phyloP scores from a whole-genome alignment of 2,113 vertebrate genomes.

The Synchiropus splendidus region DNA sequence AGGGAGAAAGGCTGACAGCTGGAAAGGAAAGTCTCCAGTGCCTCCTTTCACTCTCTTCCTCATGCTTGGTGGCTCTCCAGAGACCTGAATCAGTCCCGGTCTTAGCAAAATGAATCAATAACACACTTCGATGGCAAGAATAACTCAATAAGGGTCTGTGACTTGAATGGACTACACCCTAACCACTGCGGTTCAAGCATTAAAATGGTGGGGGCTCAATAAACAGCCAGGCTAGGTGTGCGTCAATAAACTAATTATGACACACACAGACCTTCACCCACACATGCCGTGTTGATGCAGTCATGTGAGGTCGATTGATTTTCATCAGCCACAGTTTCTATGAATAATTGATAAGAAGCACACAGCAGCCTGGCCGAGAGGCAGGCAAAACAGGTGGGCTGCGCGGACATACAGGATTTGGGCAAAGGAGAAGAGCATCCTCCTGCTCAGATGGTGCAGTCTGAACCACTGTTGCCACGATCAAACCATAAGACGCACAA shows the following conservation, averaged over 20 bases:
- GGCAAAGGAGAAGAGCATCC: neutral
- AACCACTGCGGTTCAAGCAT: neutral
- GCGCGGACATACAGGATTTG: neutral
- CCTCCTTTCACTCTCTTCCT: neutral
- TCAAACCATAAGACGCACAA: too few relatives aligned
- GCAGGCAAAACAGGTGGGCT: slow-evolving; percentile 9
- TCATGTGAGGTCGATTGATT: slow-evolving; percentile 13
- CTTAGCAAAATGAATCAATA: slow-evolving; percentile 43
- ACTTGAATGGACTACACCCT: slow-evolving; percentile 20
- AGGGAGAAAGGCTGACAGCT: neutral
- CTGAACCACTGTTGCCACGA: too few relatives aligned
- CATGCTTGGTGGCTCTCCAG: neutral
- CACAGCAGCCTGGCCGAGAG: neutral
- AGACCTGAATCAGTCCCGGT: slow-evolving; percentile 14
- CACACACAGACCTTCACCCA: neutral
- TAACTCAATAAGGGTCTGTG: slow-evolving; percentile 31
- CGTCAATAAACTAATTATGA: slow-evolving; percentile 37
- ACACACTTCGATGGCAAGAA: slow-evolving; percentile 24
- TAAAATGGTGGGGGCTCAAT: slow-evolving; percentile 2
- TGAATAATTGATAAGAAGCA: slow-evolving; percentile 9
- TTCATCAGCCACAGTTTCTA: slow-evolving; percentile 5
- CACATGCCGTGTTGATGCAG: neutral
- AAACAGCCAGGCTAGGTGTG: slow-evolving; percentile 27
- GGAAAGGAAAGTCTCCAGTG: slow-evolving; percentile 5
- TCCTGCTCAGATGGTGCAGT: too few relatives aligned